Evolutionary conservation across 2,888 invertebrate species (phyloP).

Genomic region (Drosophila anomalata): DNA sequence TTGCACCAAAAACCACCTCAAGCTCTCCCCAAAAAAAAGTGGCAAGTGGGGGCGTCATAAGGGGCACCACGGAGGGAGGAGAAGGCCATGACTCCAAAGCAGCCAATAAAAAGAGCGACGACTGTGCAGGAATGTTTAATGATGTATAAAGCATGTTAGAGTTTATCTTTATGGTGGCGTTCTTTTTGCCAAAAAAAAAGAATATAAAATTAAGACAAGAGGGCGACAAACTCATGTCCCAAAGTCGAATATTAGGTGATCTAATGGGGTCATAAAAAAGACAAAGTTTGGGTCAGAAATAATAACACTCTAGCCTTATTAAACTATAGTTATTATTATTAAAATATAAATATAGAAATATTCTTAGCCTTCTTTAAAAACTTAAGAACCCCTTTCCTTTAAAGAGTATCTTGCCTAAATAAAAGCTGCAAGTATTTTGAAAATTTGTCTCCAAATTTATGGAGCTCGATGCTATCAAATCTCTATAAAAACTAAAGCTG

Average conservation of each 20-base stretch:
- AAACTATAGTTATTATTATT: not conserved
- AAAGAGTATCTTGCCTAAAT: slow-evolving; percentile 26
- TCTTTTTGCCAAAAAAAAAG: slow-evolving; percentile 57
- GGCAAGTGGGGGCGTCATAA: not conserved
- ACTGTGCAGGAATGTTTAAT: slow-evolving; percentile 81
- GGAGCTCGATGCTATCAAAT: slow-evolving; percentile 74
- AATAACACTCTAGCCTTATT: no score
- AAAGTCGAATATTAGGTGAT: slow-evolving; percentile 32
- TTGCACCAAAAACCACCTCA: slow-evolving; percentile 53
- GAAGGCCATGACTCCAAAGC: slow-evolving; percentile 8
- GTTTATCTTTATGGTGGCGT: slow-evolving; percentile 81
- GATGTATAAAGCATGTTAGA: slow-evolving; percentile 82
- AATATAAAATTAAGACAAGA: slow-evolving; percentile 29
- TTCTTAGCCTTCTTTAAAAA: no score
- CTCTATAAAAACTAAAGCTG: slow-evolving; percentile 28
- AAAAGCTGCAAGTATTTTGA: slow-evolving; percentile 63
- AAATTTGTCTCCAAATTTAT: slow-evolving; percentile 79
- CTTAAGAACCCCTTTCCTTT: not conserved
- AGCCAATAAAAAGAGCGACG: slow-evolving; percentile 58
- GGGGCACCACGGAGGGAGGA: slow-evolving; percentile 1
- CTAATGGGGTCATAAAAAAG: not conserved
- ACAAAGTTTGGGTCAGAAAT: no score
- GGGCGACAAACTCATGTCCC: not conserved
- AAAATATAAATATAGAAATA: not conserved
- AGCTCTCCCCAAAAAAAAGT: slow-evolving; percentile 20